Conservation (phyloP, 2,888 invertebrate species). For the Bellardia bayeri region DNA sequence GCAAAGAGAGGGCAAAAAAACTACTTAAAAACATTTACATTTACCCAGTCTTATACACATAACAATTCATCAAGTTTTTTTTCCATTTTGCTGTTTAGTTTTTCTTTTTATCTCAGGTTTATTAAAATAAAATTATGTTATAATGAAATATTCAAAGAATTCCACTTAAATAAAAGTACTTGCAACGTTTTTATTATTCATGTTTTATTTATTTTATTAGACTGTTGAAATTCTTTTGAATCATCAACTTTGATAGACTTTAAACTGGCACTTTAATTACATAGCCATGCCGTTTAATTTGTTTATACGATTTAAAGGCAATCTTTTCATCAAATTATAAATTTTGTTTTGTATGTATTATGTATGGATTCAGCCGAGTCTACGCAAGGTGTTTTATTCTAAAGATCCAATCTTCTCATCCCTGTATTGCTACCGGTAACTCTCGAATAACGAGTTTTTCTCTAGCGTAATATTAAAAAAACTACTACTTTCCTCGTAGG, state of each 20-base stretch:
- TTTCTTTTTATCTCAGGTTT: constrained; percentile 43
- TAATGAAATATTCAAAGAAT: constrained; percentile 18
- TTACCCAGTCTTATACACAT: background rate
- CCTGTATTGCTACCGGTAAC: too few relatives aligned
- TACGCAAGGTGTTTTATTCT: too few relatives aligned
- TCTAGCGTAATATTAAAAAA: too few relatives aligned
- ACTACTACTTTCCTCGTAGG: too few relatives aligned
- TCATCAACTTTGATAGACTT: constrained; percentile 3
- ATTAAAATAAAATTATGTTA: constrained; percentile 31
- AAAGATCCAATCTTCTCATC: too few relatives aligned
- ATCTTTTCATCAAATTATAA: too few relatives aligned
- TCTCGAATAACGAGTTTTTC: too few relatives aligned
- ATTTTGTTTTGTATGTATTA: too few relatives aligned
- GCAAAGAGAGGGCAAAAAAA: constrained; percentile 1
- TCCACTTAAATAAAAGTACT: constrained; percentile 24
- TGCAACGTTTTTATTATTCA: background rate
- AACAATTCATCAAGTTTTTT: too few relatives aligned
- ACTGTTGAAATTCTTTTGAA: background rate
- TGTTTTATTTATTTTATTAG: constrained; percentile 1
- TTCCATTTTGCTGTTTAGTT: background rate
- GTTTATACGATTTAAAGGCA: background rate
- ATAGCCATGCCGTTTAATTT: background rate
- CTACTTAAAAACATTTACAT: background rate
- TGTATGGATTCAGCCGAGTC: too few relatives aligned
- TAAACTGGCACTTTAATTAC: background rate